phyloP scores from a whole-genome alignment of 2,113 vertebrate species.

The Alexandromys fortis region DNA sequence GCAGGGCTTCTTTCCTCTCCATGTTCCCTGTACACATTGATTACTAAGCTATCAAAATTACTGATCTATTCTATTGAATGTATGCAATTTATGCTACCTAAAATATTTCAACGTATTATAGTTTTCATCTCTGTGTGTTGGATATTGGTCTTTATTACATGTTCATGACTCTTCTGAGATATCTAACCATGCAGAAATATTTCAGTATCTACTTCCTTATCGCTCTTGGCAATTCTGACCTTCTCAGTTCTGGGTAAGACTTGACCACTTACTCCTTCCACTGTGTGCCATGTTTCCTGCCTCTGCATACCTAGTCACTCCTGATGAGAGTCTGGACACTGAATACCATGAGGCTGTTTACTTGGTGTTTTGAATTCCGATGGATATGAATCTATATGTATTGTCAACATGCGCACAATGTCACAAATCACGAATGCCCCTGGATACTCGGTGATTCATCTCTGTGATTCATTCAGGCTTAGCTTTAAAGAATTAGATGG shows the following conservation, averaged over 20 bases:
- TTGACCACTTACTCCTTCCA: background rate
- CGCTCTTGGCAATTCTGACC: background rate
- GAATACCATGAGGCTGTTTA: background rate
- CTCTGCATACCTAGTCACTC: background rate
- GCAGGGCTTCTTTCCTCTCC: background rate
- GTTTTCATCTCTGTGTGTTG: background rate
- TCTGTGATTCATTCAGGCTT: background rate
- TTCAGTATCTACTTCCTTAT: background rate
- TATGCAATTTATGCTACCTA: background rate
- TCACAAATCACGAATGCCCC: background rate
- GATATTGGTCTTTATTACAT: too few species aligned
- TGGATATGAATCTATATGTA: too few species aligned
- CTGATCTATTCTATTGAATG: background rate
- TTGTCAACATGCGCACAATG: background rate
- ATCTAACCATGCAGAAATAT: background rate
- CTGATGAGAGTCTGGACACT: background rate
- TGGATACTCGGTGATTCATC: background rate
- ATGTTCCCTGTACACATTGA: background rate
- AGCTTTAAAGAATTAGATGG: background rate
- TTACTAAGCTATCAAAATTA: background rate
- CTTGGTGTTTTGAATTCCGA: background rate
- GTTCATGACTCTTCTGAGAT: background rate
- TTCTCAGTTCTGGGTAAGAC: background rate
- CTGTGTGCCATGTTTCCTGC: background rate
- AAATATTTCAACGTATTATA: background rate